phyloP scores from a whole-genome alignment of 2,113 vertebrate species.

The Elgaria multicarinata region DNA sequence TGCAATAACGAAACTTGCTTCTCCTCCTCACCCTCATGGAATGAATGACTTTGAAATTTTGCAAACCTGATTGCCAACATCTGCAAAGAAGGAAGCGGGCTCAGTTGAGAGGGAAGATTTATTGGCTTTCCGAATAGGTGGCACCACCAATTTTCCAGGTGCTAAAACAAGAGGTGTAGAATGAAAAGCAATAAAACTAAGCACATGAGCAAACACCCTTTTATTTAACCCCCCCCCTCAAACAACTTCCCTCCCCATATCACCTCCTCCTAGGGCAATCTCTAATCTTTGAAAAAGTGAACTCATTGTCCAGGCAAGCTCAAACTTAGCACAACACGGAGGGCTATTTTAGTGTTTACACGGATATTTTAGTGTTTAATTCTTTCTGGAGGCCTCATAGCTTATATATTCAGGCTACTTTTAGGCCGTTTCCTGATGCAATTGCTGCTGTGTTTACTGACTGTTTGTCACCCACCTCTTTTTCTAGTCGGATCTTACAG shows the following conservation, averaged over 20 bases:
- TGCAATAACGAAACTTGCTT: constrained; percentile 49
- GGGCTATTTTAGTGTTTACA: not conserved
- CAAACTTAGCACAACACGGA: not conserved
- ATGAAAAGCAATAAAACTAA: constrained; percentile 49
- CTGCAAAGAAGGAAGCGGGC: constrained; percentile 59
- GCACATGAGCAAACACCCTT: constrained; percentile 68
- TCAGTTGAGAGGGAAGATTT: constrained; percentile 69
- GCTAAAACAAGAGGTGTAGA: constrained; percentile 69
- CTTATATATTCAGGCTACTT: not conserved
- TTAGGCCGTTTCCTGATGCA: not conserved
- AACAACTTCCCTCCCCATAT: no score
- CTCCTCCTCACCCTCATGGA: constrained; percentile 29
- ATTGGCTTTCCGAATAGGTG: constrained; percentile 66
- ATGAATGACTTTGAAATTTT: constrained; percentile 72
- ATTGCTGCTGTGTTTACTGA: not conserved
- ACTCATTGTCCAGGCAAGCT: not conserved
- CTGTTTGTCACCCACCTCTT: no score
- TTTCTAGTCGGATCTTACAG: no score
- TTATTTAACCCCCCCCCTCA: not conserved
- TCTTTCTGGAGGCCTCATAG: not conserved
- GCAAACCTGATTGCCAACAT: constrained; percentile 62
- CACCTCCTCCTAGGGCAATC: constrained; percentile 10
- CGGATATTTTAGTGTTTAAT: not conserved
- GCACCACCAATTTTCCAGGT: constrained; percentile 75
- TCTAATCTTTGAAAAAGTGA: not conserved